Percentiles rank a stretch among this genome's conserved stretches.
phyloP scores from a whole-genome alignment of 2,888 invertebrate species.

The Aethes cnicana region DNA sequence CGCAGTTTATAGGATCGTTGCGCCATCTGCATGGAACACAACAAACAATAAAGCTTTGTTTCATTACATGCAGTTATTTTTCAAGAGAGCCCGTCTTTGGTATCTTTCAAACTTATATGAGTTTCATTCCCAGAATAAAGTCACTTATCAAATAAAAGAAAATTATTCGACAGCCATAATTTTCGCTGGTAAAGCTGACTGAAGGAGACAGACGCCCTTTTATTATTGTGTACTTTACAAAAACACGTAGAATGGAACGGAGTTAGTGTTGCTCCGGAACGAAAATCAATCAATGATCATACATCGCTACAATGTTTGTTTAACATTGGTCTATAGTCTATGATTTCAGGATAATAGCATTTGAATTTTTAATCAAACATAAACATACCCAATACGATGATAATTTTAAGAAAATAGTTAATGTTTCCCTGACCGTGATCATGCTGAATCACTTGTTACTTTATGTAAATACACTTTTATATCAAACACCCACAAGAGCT shows the following conservation, averaged over 20 bases:
- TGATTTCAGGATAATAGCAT: not conserved
- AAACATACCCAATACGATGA: no score
- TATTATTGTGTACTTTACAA: not conserved
- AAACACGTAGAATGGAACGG: conserved; percentile 10
- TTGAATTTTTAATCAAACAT: no score
- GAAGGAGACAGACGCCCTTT: no score
- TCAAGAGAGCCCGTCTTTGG: no score
- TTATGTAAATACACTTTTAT: no score
- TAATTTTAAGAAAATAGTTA: no score
- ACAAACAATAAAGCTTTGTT: conserved; percentile 57
- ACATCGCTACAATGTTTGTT: conserved; percentile 24
- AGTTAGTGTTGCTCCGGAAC: conserved; percentile 16
- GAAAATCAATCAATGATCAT: conserved; percentile 23
- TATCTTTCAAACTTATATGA: no score
- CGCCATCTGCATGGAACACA: conserved; percentile 75
- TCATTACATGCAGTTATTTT: conserved; percentile 45
- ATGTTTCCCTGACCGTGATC: no score
- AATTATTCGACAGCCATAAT: not conserved
- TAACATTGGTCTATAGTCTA: conserved; percentile 24
- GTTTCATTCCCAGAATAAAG: no score
- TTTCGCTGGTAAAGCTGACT: no score
- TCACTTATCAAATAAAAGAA: not conserved
- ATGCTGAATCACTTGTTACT: no score
- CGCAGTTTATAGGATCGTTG: conserved; percentile 78
- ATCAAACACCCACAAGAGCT: no score